Evolutionary conservation across 2,888 invertebrate genomes (phyloP), one percentile per base, ranked within the genome.

Genomic region (Calliphora vomitoria): DNA sequence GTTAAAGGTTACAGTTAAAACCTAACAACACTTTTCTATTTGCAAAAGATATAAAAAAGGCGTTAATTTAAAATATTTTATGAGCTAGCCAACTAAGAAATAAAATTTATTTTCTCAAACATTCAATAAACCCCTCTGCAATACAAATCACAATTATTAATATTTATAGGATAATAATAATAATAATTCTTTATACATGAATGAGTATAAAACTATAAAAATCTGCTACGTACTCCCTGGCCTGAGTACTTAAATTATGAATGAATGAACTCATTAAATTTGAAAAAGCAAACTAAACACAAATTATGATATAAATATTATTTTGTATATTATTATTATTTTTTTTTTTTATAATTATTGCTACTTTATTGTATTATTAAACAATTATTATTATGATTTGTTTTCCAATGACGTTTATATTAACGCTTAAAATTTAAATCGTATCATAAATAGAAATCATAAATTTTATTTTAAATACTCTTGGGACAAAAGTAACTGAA

Each of bases 361-460:
- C 92, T 92, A 92, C 92, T 92, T 92, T 92, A 92, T 92, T 92
- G 92, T 92, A 91, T 92, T 91, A 90, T 92, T 92, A 92, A 92
- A 90, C 91, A 91, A 92, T 92, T 92, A 91, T 80, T 83, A 74
- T 87, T 87, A 82, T 88, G 89, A 78, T 85, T 85, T 84, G 64
- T 72, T 35, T 72, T 69, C 31, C 47, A 64, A 66, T 84, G 72
- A 64, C n/a, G n/a, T 81, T 62, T 62, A 50, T 75, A 53, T 78
- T 72, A 71, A 72, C 55, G 69, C 83, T 71, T 71, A 41, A 74
- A 50, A 72, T 84, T 84, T 74, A 76, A 79, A 79, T 84, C 74
- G 41, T 71, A 82, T 78, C 82, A 86, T 82, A 82, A 82, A 86
- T 86, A 47, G 18, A 75, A 86, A 82, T 82, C 82, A 82, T 86